Base-by-base conservation (phyloP, 2,113 vertebrate species). In the Dipodomys spectabilis region DNA sequence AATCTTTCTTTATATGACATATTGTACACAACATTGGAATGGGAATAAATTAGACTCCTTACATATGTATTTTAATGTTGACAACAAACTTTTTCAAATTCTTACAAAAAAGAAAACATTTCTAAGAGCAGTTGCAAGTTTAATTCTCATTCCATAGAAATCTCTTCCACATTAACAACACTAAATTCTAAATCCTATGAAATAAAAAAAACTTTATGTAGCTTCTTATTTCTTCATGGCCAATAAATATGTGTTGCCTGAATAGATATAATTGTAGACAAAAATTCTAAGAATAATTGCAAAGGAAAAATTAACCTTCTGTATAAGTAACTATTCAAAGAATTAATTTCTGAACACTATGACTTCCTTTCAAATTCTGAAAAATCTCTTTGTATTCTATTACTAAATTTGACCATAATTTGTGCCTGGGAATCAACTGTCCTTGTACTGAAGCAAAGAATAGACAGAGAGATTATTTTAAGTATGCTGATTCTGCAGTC, bases 311-410 rank as follows among this genome's bases (percentile, higher is more conserved):
- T 22, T 83, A 93, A 88, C 9, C 45, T 88, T 92, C 22, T 27
- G 12, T 75, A 39, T 62, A 80, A 53, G 2, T 67, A 86, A 73
- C 28, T 67, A 74, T 69, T 88, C 79, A 39, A 82, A 64, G 72
- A 92, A 95, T 13, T 62, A 35, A 57, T 88, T 90, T 84, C 35
- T 85, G 25, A 78, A 85, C 11, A 60, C 60, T 78, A 65, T 45
- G 53, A 6, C 45, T 86, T 15, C 2, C 44, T 97, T 88, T 69
- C 10, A 88, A 88, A 93, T 82, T 92, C 12, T 28, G 82, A 80
- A 87, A 95, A 85, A 32, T 28, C 5, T 68, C 71, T 80, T 74
- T 60, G 6, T 57, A 30, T 69, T 39, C 2, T 53, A 75, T 77
- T 90, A 9, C 25, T 44, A 93, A 88, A 20, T 88, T 32, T 82